Evolutionary conservation across 2,888 invertebrate genomes (phyloP).

Genomic region (Caenorhabditis doughertyi): DNA sequence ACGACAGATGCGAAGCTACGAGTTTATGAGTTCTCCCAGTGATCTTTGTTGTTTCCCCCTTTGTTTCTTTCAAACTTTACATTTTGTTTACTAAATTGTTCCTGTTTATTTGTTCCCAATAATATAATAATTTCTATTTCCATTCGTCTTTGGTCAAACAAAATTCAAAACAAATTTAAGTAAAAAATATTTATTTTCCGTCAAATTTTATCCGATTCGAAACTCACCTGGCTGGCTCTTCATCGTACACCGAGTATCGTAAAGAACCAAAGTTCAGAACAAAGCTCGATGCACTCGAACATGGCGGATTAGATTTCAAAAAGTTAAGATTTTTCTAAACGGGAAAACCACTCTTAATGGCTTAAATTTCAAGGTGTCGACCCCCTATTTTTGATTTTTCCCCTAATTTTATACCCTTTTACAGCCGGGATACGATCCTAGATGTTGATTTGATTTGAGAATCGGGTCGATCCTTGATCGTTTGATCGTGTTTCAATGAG

Average conservation of each 20-base stretch:
- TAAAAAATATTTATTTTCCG: constrained; percentile 13
- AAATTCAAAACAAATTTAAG: neutral
- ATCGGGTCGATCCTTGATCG: constrained; percentile 42
- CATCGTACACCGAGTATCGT: neutral
- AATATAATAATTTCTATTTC: too few species aligned
- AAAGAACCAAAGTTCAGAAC: neutral
- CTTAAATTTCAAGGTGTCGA: neutral
- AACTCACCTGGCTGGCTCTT: constrained; percentile 44
- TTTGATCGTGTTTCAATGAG: neutral
- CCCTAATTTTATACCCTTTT: neutral
- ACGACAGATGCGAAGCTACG: constrained; percentile 51
- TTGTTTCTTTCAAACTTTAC: neutral
- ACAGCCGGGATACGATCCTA: constrained; percentile 30
- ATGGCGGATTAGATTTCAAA: constrained; percentile 20
- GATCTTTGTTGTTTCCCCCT: neutral
- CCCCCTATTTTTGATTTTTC: too few species aligned
- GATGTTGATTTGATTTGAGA: constrained; percentile 19
- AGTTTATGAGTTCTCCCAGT: constrained; percentile 23
- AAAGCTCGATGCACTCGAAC: constrained; percentile 15
- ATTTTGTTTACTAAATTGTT: constrained; percentile 18
- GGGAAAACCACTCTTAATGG: neutral
- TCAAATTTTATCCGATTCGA: constrained; percentile 33
- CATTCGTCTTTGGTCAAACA: too few species aligned
- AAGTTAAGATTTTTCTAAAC: neutral
- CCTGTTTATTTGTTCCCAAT: neutral